phyloP scores from a whole-genome alignment of 1,140 invertebrate genomes.

The Frieseomelitta varia region DNA sequence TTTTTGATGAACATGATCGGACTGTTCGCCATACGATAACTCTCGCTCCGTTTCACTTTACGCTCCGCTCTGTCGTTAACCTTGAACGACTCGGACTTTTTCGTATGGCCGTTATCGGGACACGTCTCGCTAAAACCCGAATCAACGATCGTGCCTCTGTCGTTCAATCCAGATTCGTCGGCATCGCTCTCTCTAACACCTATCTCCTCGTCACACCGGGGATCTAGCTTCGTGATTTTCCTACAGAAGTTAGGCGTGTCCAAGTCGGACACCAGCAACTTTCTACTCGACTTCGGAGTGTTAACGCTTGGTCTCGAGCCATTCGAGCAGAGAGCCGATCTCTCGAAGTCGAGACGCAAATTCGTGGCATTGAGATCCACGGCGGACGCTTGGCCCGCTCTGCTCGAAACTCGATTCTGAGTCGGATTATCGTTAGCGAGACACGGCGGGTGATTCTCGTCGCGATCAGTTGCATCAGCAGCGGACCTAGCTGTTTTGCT shows the following conservation, averaged over 20 bases:
- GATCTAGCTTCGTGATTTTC: conserved; percentile 12
- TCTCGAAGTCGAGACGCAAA: conserved; percentile 47
- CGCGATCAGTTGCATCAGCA: conserved; percentile 1
- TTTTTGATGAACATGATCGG: conserved; percentile 84
- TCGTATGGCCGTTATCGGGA: neutral
- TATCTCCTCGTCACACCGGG: neutral
- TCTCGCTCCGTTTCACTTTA: conserved; percentile 91
- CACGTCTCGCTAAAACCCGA: conserved; percentile 8
- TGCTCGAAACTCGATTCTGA: neutral
- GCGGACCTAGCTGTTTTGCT: neutral
- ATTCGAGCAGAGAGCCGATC: conserved; percentile 61
- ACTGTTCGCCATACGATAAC: conserved; percentile 92
- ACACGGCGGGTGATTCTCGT: conserved; percentile 49
- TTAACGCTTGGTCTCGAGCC: conserved; percentile 67
- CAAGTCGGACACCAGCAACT: conserved; percentile 73
- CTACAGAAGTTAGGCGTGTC: conserved; percentile 66
- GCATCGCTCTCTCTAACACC: neutral
- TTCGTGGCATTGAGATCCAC: conserved; percentile 1
- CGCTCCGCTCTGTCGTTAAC: conserved; percentile 52
- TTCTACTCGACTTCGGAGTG: conserved; percentile 75
- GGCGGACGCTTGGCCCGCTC: neutral
- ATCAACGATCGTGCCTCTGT: conserved; percentile 7
- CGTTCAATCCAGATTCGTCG: neutral
- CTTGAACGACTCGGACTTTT: conserved; percentile 44
- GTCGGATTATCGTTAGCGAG: neutral